Evolutionary conservation across 1,140 invertebrate species (phyloP).

Genomic region (Orussus abietinus): DNA sequence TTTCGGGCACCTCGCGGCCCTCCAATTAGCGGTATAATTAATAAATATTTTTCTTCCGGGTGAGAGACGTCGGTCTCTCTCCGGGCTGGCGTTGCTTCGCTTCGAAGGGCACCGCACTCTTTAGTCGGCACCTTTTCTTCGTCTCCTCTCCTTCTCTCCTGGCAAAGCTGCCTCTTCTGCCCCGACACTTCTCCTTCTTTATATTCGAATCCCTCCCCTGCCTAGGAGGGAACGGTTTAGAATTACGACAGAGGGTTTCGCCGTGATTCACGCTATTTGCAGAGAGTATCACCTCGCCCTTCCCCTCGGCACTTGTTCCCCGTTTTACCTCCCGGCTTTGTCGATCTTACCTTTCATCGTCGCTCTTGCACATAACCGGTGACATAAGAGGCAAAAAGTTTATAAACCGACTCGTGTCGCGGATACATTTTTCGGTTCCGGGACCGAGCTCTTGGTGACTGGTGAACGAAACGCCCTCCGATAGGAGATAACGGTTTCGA

Average conservation of each 20-base stretch:
- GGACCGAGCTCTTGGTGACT: too few species aligned
- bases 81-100: slow-evolving; percentile 3
- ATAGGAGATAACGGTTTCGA: too few species aligned
- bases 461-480: too few species aligned
- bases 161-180: not conserved
- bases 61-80: slow-evolving; percentile 2
- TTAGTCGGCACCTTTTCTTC: slow-evolving; percentile 7
- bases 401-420: too few species aligned
- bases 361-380: too few species aligned
- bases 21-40: slow-evolving; percentile 33
- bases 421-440: too few species aligned
- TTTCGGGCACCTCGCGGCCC: slow-evolving; percentile 6
- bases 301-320: slow-evolving; percentile 1
- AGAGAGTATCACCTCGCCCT: slow-evolving; percentile 11
- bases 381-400: too few species aligned
- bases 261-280: slow-evolving; percentile 34
- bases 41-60: slow-evolving; percentile 28
- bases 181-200: slow-evolving; percentile 11
- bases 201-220: slow-evolving; percentile 4
- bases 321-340: slow-evolving; percentile 8
- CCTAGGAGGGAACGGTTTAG: slow-evolving; percentile 14
- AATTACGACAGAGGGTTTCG: slow-evolving; percentile 18
- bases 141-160: slow-evolving; percentile 1
- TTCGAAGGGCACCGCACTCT: slow-evolving; percentile 2
- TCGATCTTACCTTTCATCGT: not conserved